These are phyloP conservation scores for Mellivora capensis DNA, from an alignment of 2,113 vertebrate genomes.

Conservation along the genomic window DNA sequence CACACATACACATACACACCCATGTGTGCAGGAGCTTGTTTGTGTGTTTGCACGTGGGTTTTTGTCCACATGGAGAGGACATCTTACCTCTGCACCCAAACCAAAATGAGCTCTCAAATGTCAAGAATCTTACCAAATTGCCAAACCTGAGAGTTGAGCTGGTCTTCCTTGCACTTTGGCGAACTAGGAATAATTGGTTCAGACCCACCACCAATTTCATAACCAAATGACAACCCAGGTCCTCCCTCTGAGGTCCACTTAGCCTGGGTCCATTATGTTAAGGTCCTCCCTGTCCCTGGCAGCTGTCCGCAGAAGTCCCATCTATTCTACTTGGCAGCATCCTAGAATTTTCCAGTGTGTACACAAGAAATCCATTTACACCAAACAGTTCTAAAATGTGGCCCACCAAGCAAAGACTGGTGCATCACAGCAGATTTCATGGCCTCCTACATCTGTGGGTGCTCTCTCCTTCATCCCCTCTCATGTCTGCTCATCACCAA, in stretches of 20 bases:
- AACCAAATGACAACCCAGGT: background rate
- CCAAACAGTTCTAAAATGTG: background rate
- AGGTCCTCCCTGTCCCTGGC: background rate
- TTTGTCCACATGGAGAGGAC: background rate
- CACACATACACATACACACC: too few relatives aligned
- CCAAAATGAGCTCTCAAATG: background rate
- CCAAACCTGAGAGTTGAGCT: background rate
- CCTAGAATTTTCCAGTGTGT: background rate
- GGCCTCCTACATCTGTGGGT: background rate
- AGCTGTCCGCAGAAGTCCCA: background rate
- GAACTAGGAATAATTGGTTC: background rate
- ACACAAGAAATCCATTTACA: background rate
- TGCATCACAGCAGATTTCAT: rapidly evolving
- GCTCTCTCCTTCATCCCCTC: background rate
- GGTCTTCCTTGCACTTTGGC: background rate
- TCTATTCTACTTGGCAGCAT: background rate
- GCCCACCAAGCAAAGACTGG: background rate
- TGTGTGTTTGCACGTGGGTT: background rate
- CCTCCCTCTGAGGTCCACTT: background rate
- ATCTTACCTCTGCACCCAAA: background rate
- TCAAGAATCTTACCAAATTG: background rate
- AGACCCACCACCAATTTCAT: background rate
- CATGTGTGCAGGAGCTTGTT: background rate
- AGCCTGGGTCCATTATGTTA: background rate
- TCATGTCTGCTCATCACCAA: rapidly evolving